These are phyloP conservation scores for Drosophila mayaguana DNA, from an alignment of 2,888 invertebrate species.

Conservation along the genomic window DNA sequence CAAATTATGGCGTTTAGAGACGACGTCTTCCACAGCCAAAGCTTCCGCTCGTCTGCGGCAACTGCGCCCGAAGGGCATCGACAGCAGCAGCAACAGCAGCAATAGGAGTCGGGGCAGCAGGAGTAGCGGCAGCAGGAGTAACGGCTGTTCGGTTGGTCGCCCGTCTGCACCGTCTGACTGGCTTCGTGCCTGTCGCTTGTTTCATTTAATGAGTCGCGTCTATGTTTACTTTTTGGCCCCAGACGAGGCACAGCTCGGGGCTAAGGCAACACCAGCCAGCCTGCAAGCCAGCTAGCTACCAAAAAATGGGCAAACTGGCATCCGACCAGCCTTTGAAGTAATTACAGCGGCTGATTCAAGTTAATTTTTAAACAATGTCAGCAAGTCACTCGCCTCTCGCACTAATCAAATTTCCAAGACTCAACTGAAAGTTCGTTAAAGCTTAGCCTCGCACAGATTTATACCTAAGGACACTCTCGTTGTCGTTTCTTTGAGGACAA, in stretches of 20 bases:
- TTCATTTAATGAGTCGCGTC: conserved; percentile 79
- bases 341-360: conserved; percentile 74
- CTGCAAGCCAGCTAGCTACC: conserved; percentile 23
- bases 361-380: conserved; percentile 77
- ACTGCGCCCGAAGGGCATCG: conserved; percentile 44
- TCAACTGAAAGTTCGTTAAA: conserved; percentile 27
- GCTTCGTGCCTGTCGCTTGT: conserved; percentile 55
- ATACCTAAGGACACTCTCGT: neutral
- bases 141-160: conserved; percentile 36
- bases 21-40: conserved; percentile 29
- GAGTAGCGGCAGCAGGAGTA: conserved; percentile 18
- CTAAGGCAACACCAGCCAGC: conserved; percentile 13
- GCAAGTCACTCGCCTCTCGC: conserved; percentile 48
- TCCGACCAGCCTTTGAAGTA: conserved; percentile 67
- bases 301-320: conserved; percentile 29
- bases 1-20: conserved; percentile 76
- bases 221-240: conserved; percentile 71
- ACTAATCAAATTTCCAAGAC: conserved; percentile 66
- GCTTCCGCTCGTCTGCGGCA: conserved; percentile 37
- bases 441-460: conserved; percentile 10
- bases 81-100: conserved; percentile 23
- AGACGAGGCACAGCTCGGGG: conserved; percentile 58
- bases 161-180: conserved; percentile 29
- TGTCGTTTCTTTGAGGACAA: neutral
- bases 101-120: conserved; percentile 11